Evolutionary conservation across 2,797 vertebrate genomes (phyloP).

Genomic region (Dicrostonyx torquatus): DNA sequence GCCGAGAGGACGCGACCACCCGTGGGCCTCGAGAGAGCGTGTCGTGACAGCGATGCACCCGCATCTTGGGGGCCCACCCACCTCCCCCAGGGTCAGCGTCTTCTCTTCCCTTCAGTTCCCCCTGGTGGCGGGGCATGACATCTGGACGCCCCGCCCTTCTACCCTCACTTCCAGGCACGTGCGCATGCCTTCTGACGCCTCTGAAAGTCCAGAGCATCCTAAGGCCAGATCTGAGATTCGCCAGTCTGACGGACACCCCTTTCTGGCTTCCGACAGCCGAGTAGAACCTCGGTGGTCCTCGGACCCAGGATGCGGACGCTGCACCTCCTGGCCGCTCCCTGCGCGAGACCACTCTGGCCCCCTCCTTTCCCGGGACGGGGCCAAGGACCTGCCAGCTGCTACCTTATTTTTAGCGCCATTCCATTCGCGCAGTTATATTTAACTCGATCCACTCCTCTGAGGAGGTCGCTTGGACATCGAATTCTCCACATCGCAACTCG

Average conservation of each 20-base stretch:
- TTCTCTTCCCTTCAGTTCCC: background rate
- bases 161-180: slow-evolving; percentile 19
- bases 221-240: background rate
- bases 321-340: background rate
- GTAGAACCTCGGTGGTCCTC: background rate
- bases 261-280: background rate
- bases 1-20: background rate
- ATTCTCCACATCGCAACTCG: slow-evolving; percentile 74
- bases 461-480: slow-evolving; percentile 73
- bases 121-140: slow-evolving; percentile 32
- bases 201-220: background rate
- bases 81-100: background rate
- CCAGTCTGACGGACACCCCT: too few species aligned
- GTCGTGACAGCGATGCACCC: background rate
- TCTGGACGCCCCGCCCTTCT: background rate
- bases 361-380: slow-evolving; percentile 73
- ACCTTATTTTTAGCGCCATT: slow-evolving; percentile 87
- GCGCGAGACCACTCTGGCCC: slow-evolving; percentile 44
- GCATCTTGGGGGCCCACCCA: background rate
- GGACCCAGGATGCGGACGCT: background rate
- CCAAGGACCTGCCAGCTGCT: slow-evolving; percentile 84
- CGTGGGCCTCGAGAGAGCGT: background rate
- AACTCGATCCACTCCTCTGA: slow-evolving; percentile 84
- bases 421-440: slow-evolving; percentile 87
- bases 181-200: background rate